Conservation (phyloP, 2,797 vertebrate species). For the Gymnoscopelus braueri region DNA sequence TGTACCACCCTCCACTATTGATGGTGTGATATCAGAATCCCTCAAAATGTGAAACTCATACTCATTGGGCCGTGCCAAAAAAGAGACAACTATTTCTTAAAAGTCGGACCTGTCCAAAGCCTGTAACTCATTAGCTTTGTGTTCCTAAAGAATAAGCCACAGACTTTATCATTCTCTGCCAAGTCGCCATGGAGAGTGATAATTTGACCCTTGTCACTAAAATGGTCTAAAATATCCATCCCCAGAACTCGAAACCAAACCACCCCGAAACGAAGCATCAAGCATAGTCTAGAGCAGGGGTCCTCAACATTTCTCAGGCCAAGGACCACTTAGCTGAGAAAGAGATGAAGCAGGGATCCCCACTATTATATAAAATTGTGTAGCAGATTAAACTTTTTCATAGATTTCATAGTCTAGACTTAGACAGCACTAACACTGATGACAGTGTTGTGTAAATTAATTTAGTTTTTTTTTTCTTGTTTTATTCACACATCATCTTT, state of each 20-base stretch:
- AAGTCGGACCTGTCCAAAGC: constrained; percentile 1
- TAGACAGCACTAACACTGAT: no score
- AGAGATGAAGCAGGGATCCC: no score
- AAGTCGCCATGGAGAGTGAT: not conserved
- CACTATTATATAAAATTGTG: no score
- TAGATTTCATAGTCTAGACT: no score
- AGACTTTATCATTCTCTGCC: not conserved
- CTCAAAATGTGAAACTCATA: not conserved
- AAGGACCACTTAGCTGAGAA: no score
- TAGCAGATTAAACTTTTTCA: no score
- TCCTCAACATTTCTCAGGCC: no score
- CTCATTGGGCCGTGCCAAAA: constrained; percentile 5
- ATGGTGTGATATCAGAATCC: constrained; percentile 5
- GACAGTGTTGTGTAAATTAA: no score
- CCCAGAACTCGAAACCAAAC: not conserved
- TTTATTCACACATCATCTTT: no score
- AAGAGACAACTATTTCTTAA: not conserved
- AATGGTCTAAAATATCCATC: not conserved
- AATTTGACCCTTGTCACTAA: not conserved
- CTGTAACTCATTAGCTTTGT: not conserved
- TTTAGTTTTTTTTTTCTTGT: no score
- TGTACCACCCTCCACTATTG: constrained; percentile 8
- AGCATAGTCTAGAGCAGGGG: not conserved
- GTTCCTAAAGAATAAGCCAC: constrained; percentile 1
- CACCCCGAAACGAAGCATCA: not conserved